Evolutionary conservation across 2,113 vertebrate species (phyloP).

Genomic region (Dipodomys stephensi): DNA sequence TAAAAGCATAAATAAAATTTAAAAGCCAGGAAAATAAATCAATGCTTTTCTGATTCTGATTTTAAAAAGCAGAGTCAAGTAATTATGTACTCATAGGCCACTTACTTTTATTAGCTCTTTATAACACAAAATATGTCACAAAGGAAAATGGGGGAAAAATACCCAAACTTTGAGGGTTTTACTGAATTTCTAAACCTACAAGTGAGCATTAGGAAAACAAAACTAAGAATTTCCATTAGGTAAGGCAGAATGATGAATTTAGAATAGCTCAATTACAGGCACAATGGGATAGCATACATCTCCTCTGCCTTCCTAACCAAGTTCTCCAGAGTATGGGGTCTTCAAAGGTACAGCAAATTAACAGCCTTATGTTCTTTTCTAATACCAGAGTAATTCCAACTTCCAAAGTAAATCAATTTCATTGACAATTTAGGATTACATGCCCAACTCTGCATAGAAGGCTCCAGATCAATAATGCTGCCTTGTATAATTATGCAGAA

Average conservation of each 20-base stretch:
- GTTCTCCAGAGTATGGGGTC: not conserved
- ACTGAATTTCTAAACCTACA: slow-evolving; percentile 40
- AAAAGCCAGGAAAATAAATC: slow-evolving; percentile 39
- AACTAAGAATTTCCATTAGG: slow-evolving; percentile 4
- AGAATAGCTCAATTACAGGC: not conserved
- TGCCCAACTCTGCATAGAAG: slow-evolving; percentile 15
- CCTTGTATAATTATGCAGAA: slow-evolving; percentile 43
- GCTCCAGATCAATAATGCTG: slow-evolving; percentile 35
- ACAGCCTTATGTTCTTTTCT: slow-evolving; percentile 20
- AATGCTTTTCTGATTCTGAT: slow-evolving; percentile 76
- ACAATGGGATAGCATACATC: not conserved
- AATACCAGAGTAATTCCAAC: slow-evolving; percentile 5
- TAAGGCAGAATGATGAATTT: slow-evolving; percentile 31
- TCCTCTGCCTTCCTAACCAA: not conserved
- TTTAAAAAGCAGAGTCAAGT: slow-evolving; percentile 61
- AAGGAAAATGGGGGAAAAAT: slow-evolving; percentile 8
- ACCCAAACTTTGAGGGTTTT: slow-evolving; percentile 12
- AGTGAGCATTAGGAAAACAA: not conserved
- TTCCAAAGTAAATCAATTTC: slow-evolving; percentile 53
- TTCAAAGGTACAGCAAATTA: slow-evolving; percentile 15
- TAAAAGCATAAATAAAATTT: slow-evolving; percentile 40
- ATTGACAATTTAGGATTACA: slow-evolving; percentile 56
- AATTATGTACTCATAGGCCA: slow-evolving; percentile 75
- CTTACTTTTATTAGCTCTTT: slow-evolving; percentile 76
- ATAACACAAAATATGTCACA: slow-evolving; percentile 68